phyloP scores from a whole-genome alignment of 2,888 invertebrate species.

The Acleris emargana region DNA sequence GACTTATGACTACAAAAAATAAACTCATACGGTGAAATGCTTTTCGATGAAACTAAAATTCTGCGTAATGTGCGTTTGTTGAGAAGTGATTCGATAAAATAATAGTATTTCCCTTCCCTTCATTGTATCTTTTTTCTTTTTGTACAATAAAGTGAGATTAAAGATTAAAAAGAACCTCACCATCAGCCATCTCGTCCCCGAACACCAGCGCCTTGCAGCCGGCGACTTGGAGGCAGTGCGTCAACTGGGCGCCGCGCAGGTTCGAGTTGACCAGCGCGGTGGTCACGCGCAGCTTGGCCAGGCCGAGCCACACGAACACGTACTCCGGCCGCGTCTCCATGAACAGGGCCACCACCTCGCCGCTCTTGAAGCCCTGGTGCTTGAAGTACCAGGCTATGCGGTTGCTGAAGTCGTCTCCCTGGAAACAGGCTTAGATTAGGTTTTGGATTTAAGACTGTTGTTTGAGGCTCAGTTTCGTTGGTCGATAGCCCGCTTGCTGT shows the following conservation, averaged over 20 bases:
- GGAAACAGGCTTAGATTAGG: slow-evolving; percentile 17
- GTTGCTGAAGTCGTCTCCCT: slow-evolving; percentile 85
- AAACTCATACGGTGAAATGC: too few relatives aligned
- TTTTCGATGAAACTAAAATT: too few relatives aligned
- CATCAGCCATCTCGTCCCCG: slow-evolving; percentile 84
- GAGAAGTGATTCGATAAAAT: too few relatives aligned
- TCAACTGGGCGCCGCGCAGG: slow-evolving; percentile 89
- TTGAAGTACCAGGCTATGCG: slow-evolving; percentile 83
- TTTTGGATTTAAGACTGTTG: background rate
- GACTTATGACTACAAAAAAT: too few relatives aligned
- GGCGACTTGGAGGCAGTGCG: slow-evolving; percentile 91
- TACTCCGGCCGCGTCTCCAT: slow-evolving; percentile 96
- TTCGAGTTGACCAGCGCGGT: slow-evolving; percentile 96
- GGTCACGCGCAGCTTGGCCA: slow-evolving; percentile 92
- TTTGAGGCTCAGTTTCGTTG: too few relatives aligned
- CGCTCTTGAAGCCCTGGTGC: slow-evolving; percentile 81
- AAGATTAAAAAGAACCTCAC: slow-evolving; percentile 56
- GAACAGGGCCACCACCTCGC: slow-evolving; percentile 93
- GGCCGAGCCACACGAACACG: slow-evolving; percentile 94
- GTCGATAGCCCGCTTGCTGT: too few relatives aligned
- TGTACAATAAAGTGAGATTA: too few relatives aligned
- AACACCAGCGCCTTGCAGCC: slow-evolving; percentile 91
- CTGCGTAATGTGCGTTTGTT: too few relatives aligned
- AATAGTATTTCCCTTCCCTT: too few relatives aligned
- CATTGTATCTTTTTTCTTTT: too few relatives aligned